These are phyloP conservation scores for Drosophila subobscura DNA, from an alignment of 1,140 invertebrate genomes.

Conservation along the genomic window DNA sequence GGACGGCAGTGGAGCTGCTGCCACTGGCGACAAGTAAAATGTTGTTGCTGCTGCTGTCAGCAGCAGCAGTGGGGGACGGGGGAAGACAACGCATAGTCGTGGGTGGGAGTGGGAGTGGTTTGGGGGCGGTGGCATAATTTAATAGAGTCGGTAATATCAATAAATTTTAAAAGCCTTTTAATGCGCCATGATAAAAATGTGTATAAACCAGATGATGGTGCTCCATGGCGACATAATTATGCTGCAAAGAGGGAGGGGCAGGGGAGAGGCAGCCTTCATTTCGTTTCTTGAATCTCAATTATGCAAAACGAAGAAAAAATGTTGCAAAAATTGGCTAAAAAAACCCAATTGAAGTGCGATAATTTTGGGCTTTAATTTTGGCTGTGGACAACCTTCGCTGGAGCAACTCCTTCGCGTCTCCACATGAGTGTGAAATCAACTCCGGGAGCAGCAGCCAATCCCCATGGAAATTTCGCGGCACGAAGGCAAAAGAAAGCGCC, in stretches of 20 bases:
- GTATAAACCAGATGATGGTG: conserved; percentile 45
- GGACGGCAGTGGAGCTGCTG: conserved; percentile 58
- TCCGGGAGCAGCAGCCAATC: conserved; percentile 8
- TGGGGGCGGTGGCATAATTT: conserved; percentile 69
- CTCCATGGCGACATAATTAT: conserved; percentile 71
- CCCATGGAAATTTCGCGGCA: conserved; percentile 69
- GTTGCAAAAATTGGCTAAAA: background rate
- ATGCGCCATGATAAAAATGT: conserved; percentile 77
- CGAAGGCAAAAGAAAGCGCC: conserved; percentile 44
- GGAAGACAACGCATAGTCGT: conserved; percentile 43
- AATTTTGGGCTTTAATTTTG: conserved; percentile 33
- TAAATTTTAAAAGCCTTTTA: conserved; percentile 82
- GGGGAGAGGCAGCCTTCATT: conserved; percentile 27
- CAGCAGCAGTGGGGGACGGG: conserved; percentile 12
- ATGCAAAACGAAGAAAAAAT: conserved; percentile 47
- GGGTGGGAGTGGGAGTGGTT: background rate
- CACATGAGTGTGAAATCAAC: conserved; percentile 50
- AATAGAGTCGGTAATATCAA: conserved; percentile 81
- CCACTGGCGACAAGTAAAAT: conserved; percentile 75
- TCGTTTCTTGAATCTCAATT: conserved; percentile 38
- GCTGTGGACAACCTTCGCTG: conserved; percentile 27
- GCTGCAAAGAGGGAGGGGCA: conserved; percentile 34
- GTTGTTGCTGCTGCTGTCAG: conserved; percentile 39
- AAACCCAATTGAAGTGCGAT: conserved; percentile 49
- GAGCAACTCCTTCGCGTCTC: too few relatives aligned